Evolutionary conservation across 2,113 vertebrate species (phyloP).

Genomic region (Gobiocypris rarus): DNA sequence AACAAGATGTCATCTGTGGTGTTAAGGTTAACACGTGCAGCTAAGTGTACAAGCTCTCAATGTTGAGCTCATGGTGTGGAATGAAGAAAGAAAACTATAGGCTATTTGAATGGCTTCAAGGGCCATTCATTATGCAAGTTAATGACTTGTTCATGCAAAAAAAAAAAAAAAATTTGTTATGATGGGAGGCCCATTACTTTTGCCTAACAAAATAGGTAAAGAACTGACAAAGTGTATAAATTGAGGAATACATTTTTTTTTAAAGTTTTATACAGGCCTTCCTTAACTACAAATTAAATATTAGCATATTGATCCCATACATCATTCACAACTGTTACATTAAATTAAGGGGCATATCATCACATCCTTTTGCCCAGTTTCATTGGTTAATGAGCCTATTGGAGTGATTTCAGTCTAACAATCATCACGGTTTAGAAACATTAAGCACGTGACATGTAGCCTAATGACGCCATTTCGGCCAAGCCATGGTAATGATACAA

Average conservation of each 20-base stretch:
- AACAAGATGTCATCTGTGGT: constrained; percentile 1
- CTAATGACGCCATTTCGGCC: neutral
- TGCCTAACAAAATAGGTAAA: constrained; percentile 29
- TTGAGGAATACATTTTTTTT: neutral
- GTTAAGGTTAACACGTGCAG: neutral
- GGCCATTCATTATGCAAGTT: constrained; percentile 38
- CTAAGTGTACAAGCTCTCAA: neutral
- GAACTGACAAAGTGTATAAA: neutral
- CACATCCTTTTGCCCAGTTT: neutral
- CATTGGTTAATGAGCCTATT: neutral
- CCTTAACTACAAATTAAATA: neutral
- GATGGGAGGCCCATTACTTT: constrained; percentile 24
- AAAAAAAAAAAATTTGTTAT: neutral
- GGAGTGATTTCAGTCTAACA: neutral
- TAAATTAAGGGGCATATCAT: neutral
- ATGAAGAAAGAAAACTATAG: neutral
- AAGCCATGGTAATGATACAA: neutral
- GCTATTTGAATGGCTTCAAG: constrained; percentile 38
- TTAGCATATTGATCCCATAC: neutral
- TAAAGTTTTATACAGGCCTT: neutral
- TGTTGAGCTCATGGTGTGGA: neutral
- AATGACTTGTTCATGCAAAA: constrained; percentile 35
- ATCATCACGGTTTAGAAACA: neutral
- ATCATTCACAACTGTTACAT: constrained; percentile 10
- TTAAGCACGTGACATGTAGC: neutral